Conservation (phyloP, 2,113 vertebrate species). For the Oryzias melastigma region DNA sequence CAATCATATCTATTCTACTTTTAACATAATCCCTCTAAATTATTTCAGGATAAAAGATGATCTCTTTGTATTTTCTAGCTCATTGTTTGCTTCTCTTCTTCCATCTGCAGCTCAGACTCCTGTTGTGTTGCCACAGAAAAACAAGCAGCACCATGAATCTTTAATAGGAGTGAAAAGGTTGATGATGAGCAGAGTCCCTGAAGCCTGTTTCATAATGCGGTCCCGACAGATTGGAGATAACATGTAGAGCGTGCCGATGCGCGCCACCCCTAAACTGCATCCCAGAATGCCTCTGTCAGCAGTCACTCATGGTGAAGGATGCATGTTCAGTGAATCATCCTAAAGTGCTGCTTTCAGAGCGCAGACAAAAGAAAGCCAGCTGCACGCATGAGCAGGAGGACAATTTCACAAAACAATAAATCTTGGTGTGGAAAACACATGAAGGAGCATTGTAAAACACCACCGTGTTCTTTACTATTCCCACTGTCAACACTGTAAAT, state of each 20-base stretch:
- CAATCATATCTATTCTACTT: neutral
- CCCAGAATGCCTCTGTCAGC: constrained; percentile 5
- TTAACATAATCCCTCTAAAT: constrained; percentile 3
- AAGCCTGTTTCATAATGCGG: constrained; percentile 51
- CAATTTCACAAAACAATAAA: neutral
- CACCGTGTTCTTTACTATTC: neutral
- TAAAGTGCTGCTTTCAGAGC: neutral
- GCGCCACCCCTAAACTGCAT: neutral
- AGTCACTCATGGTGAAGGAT: constrained; percentile 8
- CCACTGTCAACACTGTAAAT: no score
- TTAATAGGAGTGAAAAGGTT: constrained; percentile 66
- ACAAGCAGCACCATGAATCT: constrained; percentile 65
- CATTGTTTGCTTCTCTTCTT: constrained; percentile 35
- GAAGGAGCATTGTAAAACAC: neutral
- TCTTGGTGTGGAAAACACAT: neutral
- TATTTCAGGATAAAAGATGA: constrained; percentile 20
- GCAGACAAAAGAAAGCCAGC: neutral
- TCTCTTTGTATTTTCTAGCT: constrained; percentile 39
- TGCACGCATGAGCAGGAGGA: neutral
- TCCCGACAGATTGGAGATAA: constrained; percentile 36
- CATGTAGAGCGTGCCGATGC: constrained; percentile 17
- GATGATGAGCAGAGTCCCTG: constrained; percentile 55
- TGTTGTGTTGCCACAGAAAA: constrained; percentile 54
- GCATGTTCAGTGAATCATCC: neutral
- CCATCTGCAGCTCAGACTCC: constrained; percentile 48